Base-by-base conservation (phyloP, 2,113 vertebrate genomes). In the Pollachius pollachius region DNA sequence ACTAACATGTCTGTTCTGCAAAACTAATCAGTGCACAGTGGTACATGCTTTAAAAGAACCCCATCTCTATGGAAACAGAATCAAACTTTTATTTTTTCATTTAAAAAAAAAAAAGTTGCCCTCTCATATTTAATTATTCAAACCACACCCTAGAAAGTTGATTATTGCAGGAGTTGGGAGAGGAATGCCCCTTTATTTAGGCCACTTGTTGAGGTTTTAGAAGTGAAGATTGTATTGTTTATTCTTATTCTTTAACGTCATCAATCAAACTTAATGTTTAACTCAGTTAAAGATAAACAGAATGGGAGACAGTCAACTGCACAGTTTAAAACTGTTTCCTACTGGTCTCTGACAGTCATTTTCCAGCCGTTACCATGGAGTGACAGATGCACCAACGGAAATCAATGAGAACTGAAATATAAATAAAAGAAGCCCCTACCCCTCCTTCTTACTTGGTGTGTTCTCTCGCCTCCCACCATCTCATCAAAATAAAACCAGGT, bases 401-500 rank as follows among this genome's bases (percentile, higher is more conserved):
- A 48, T 48, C 9, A 48, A 48, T 48, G 41, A 65, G 70, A 9
- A 62, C 18, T 41, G 19, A 64, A 13, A 25, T 48, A 64, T 6
- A 48, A 64, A 30, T 41, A 21, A 66, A 13, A 21, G 48, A n/a
- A 41, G 34, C n/a, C 18, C 18, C n/a, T 0, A 25, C 41, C 60
- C 62, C 19, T 58, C 25, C 23, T 15, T 63, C 61, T 17, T 58
- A n/a, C 30, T 62, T 63, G 27, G 0, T 15, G 71, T 41, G 48
- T 60, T 73, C 48, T 18, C 56, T 64, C 2, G 2, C 73, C 76
- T 52, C 72, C 75, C 74, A 65, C 73, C 23, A 18, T n/a, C 68
- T 54, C 66, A 67, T 74, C 67, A 12, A 70, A 67, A 72, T 27
- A 16, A 76, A 77, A 76, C 67, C 76, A 68, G 75, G 67, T 79